phyloP scores from a whole-genome alignment of 2,113 vertebrate genomes.

The Macaca mulatta region DNA sequence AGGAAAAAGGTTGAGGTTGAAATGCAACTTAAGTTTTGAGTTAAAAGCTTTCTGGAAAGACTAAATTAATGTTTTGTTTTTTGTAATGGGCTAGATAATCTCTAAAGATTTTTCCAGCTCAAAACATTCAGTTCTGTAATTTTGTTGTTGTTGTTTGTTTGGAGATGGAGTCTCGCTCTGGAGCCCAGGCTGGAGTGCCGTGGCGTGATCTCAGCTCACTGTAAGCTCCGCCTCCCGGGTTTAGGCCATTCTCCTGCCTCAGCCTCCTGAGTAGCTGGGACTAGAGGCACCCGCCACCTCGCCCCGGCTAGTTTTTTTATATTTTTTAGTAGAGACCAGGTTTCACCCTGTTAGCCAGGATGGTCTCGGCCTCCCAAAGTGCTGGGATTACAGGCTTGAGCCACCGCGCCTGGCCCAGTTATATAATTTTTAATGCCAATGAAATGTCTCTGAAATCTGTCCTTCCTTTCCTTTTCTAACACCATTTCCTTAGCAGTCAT shows the following conservation, averaged over 20 bases:
- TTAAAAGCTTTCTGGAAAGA: not conserved
- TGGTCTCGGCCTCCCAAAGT: too few species aligned
- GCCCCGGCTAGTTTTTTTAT: too few species aligned
- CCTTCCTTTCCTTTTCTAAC: not conserved
- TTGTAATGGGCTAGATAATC: not conserved
- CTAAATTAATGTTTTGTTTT: not conserved
- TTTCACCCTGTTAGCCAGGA: too few species aligned
- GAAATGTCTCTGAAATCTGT: not conserved
- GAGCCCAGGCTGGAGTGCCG: too few species aligned
- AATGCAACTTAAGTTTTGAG: constrained; percentile 7
- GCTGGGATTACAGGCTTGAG: too few species aligned
- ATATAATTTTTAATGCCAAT: not conserved
- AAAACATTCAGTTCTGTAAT: not conserved
- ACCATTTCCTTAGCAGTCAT: not conserved
- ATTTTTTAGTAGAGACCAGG: too few species aligned
- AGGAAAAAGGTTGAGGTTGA: not conserved
- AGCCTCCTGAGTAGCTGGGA: too few species aligned
- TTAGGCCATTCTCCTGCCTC: too few species aligned
- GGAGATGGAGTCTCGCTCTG: too few species aligned
- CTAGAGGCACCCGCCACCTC: too few species aligned
- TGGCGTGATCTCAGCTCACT: too few species aligned
- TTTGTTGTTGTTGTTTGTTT: not conserved
- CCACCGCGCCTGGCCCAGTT: not conserved
- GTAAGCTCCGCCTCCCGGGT: too few species aligned
- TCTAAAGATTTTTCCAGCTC: not conserved